Evolutionary conservation across 2,888 invertebrate genomes (phyloP), one percentile per base, ranked within the genome.

Genomic region (Spisula solida): DNA sequence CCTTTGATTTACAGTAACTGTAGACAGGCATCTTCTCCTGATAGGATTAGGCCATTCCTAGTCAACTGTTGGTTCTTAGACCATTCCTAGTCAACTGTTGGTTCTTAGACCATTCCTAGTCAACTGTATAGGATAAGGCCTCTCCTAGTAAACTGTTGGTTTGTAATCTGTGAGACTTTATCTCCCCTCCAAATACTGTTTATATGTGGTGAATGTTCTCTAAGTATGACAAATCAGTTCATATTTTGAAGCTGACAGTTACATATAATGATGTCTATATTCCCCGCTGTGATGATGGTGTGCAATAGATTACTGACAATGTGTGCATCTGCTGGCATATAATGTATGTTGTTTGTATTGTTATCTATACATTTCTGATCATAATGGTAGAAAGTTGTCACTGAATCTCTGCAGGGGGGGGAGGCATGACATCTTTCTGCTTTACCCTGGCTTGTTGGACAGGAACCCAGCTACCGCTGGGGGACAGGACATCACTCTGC

Each of bases 1-100:
- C 60, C 25, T 66, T 66, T 66, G 60, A 66, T 66, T 66, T 66
- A 66, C 60, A n/a, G 60, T n/a, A 66, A 66, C 25, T 66, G 60
- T 66, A 66, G 60, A 66, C 60, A 66, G 60, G 60, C 60, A 66
- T 66, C 60, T 66, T 66, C 25, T 66, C 25, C 8, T n/a, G 0
- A 12, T 66, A 66, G 25, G 60, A 25, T 66, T 66, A 66, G 60
- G 60, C 60, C 60, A 66, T 10, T n/a, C 60, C 25, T 66, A 25
- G n/a, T 25, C 6, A n/a, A 66, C 1, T 66, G 60, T 66, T 66
- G 20, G 60, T n/a, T 66, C 25, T 25, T 66, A 0, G 10, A 41
- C 41, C 60, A 66, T 10, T n/a, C 60, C 25, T 66, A 25, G n/a
- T 25, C 6, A n/a, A 66, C 1, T 66, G 60, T 66, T 66, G 20